phyloP scores from a whole-genome alignment of 1,140 invertebrate genomes.

The Aricia agestis region DNA sequence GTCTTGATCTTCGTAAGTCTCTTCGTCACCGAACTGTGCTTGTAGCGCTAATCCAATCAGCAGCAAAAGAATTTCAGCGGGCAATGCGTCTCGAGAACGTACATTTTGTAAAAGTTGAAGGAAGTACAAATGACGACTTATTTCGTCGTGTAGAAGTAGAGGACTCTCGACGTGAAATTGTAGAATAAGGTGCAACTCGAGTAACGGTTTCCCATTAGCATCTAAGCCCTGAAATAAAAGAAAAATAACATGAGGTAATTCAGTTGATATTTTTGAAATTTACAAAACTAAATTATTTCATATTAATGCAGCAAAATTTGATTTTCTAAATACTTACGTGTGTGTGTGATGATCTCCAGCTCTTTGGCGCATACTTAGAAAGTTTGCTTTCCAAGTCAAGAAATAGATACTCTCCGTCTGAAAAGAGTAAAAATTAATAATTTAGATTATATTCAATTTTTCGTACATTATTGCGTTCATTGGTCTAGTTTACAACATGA shows the following conservation, averaged over 20 bases:
- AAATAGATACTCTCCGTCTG: constrained; percentile 97
- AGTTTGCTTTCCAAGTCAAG: constrained; percentile 95
- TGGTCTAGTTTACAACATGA: no score
- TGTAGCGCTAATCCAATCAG: constrained; percentile 92
- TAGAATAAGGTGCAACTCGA: constrained; percentile 94
- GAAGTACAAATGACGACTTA: constrained; percentile 94
- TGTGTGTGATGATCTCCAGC: constrained; percentile 94
- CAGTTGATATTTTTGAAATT: neutral
- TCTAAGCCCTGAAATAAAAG: constrained; percentile 86
- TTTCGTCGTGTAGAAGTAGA: constrained; percentile 90
- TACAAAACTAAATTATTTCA: no score
- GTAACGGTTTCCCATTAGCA: constrained; percentile 90
- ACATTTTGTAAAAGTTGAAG: constrained; percentile 95
- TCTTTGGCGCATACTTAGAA: constrained; percentile 96
- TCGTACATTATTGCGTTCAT: no score
- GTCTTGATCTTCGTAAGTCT: constrained; percentile 78
- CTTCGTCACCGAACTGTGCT: constrained; percentile 90
- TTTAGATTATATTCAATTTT: no score
- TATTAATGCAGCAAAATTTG: neutral
- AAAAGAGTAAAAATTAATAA: constrained; percentile 57
- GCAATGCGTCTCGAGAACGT: constrained; percentile 80
- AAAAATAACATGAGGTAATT: neutral
- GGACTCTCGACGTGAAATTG: constrained; percentile 96
- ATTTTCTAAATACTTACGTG: constrained; percentile 82
- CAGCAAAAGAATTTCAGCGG: constrained; percentile 83